These are phyloP conservation scores for Puntigrus tetrazona DNA, from an alignment of 2,113 vertebrate species.

Conservation along the genomic window DNA sequence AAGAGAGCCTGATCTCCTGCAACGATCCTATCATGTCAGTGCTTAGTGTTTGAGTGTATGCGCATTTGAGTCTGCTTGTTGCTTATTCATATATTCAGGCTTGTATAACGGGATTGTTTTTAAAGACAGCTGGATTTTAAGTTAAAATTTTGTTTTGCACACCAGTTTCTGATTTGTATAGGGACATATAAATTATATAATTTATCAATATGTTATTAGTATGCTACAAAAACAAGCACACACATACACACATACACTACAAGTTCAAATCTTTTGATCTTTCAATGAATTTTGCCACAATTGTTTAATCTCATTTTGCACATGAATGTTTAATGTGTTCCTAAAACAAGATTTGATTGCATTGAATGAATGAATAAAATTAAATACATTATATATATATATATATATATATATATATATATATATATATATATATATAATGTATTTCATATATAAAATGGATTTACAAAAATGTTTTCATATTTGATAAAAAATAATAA, in stretches of 20 bases:
- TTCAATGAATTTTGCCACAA: neutral
- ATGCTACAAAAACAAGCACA: neutral
- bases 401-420: no score
- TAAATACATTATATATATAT: no score
- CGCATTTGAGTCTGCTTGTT: neutral
- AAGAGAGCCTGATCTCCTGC: slow-evolving; percentile 39
- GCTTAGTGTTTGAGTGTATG: neutral
- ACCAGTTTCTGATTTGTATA: neutral
- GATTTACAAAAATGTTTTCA: no score
- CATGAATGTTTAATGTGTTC: neutral
- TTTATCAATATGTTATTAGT: neutral
- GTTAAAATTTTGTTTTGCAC: neutral
- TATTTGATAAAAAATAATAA: no score
- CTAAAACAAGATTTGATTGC: no score
- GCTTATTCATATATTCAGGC: neutral
- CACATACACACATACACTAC: neutral
- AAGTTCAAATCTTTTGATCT: neutral
- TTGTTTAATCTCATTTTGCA: neutral
- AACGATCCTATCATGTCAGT: slow-evolving; percentile 37
- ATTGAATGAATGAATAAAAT: no score
- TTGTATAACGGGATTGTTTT: neutral
- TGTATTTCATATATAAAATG: no score
- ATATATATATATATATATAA: no score
- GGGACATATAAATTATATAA: neutral
- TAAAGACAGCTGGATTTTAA: neutral